Evolutionary conservation across 2,113 vertebrate species (phyloP).

Genomic region (Ancistrus triradiatus): DNA sequence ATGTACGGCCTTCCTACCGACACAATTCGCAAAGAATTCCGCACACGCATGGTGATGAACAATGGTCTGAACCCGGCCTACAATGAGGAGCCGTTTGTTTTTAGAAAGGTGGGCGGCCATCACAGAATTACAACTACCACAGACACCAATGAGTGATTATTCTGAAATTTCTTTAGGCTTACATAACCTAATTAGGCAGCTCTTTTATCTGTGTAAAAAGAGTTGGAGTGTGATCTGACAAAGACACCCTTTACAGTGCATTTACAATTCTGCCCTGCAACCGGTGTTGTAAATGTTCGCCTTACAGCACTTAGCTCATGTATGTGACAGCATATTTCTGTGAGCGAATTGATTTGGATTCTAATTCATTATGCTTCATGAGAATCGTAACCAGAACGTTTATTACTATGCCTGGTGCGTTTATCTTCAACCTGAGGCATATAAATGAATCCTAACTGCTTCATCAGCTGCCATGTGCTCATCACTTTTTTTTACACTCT

Average conservation of each 20-base stretch:
- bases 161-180: conserved; percentile 2
- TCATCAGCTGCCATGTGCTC: not conserved
- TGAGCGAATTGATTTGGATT: not conserved
- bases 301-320: not conserved
- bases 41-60: conserved; percentile 99
- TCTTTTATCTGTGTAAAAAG: conserved; percentile 19
- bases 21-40: conserved; percentile 96
- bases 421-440: not conserved
- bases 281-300: not conserved
- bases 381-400: not conserved
- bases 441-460: not conserved
- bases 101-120: conserved; percentile 81
- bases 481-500: too few species aligned
- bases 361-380: not conserved
- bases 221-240: not conserved
- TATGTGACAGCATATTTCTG: not conserved
- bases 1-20: conserved; percentile 97
- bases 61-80: conserved; percentile 97
- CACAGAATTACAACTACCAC: not conserved
- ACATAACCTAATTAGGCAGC: conserved; percentile 11
- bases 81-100: conserved; percentile 96
- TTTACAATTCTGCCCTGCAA: not conserved
- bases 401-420: not conserved
- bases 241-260: not conserved
- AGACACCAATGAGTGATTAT: conserved; percentile 5